phyloP scores from a whole-genome alignment of 2,113 vertebrate species.

The Dipodomys ordii region DNA sequence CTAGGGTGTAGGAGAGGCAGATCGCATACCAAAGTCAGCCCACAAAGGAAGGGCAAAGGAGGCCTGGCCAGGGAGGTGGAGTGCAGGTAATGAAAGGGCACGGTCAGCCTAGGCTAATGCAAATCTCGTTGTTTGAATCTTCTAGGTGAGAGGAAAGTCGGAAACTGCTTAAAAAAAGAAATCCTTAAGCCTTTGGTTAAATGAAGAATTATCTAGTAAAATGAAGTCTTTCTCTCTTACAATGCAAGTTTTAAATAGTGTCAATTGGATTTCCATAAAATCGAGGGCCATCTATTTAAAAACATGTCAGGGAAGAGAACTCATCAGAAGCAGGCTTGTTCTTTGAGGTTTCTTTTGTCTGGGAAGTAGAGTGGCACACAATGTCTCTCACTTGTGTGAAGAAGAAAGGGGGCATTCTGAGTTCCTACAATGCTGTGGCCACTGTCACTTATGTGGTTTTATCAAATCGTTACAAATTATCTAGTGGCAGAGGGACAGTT shows the following conservation, averaged over 20 bases:
- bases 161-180: conserved; percentile 30
- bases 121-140: conserved; percentile 31
- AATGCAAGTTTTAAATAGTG: conserved; percentile 32
- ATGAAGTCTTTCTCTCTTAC: conserved; percentile 22
- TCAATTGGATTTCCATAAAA: conserved; percentile 59
- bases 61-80: not conserved
- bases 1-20: not conserved
- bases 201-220: conserved; percentile 46
- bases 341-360: conserved; percentile 42
- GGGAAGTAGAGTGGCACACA: not conserved
- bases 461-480: not conserved
- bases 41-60: not conserved
- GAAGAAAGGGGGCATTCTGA: not conserved
- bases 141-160: not conserved
- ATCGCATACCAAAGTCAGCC: not conserved
- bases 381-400: not conserved
- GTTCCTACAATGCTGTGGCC: not conserved
- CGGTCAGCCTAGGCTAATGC: not conserved
- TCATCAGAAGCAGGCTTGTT: not conserved
- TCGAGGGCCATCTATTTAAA: conserved; percentile 26
- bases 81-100: not conserved
- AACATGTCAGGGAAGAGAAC: conserved; percentile 23
- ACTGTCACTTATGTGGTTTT: not conserved
- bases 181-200: conserved; percentile 10
- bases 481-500: not conserved